Base-by-base conservation (phyloP, 2,113 vertebrate species). In the Callochromis pleurospilus region DNA sequence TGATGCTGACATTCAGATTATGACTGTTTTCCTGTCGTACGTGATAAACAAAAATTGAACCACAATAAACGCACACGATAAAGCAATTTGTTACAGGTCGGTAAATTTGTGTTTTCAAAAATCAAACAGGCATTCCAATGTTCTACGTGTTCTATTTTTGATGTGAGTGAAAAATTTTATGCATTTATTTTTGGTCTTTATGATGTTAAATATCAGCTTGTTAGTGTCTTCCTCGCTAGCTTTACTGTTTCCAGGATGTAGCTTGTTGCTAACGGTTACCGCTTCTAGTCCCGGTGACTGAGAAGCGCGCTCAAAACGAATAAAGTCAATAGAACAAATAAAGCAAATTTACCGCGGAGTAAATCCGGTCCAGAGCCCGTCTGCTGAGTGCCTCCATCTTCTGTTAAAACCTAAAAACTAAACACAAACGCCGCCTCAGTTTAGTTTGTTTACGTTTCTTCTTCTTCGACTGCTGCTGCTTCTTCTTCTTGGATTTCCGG, bases 341-440 rank as follows among this genome's bases (percentile, higher is more conserved):
- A 31, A 60, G 6, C 0, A 10, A 53, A 9, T 31, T 62, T 19
- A 87, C 94, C 94, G 6, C 38, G 0, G 92, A 91, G 17, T 85
- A 88, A 14, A 94, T 87, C 60, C 87, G 9, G 75, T 93, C 93
- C 81, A 91, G 19, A 4, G 29, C 1, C 19, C 87, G 70, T 19
- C 88, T 53, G 60, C 89, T 91, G 7, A 91, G 10, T 0, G 49
- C 3, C 40, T 13, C n/a, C 92, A 94, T 94, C n/a, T 11, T 79
- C 6, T 45, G 2, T 6, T 21, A n/a, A 26, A 12, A 24, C 0
- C 19, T 14, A 2, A 1, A 8, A 24, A n/a, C 17, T 4, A 3
- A 29, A 55, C 33, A 45, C 19, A 33, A 33, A 42, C 31, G 10
- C 13, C 33, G 14, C 9, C 21, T 19, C 5, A 24, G 3, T 47